These are phyloP conservation scores for Rallus limicola DNA, from an alignment of 2,113 vertebrate species.

Conservation along the genomic window DNA sequence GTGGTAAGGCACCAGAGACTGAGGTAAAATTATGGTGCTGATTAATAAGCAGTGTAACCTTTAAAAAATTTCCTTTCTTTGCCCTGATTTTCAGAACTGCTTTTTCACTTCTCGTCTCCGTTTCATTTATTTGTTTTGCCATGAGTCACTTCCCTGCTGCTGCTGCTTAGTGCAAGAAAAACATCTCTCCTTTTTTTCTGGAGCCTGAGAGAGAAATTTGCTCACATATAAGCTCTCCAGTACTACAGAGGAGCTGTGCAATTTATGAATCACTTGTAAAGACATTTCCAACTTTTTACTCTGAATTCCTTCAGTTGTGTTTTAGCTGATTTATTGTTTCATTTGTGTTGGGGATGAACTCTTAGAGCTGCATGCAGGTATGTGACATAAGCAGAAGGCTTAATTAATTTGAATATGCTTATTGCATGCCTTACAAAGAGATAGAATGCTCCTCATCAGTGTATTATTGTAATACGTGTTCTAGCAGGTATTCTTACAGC, in stretches of 20 bases:
- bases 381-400: neutral
- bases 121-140: constrained; percentile 2
- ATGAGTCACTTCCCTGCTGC: neutral
- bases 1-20: neutral
- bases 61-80: neutral
- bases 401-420: neutral
- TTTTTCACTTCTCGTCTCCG: neutral
- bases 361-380: neutral
- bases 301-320: neutral
- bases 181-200: neutral
- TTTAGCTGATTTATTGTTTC: neutral
- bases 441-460: neutral
- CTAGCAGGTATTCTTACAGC: neutral
- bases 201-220: neutral
- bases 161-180: neutral
- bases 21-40: neutral
- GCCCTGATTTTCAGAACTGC: neutral
- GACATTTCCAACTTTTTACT: neutral
- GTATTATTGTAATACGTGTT: accelerated
- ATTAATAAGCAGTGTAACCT: neutral
- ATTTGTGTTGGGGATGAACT: neutral
- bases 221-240: neutral
- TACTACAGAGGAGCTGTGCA: neutral
- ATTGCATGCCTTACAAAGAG: neutral
- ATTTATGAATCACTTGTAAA: neutral